Evolutionary conservation across 2,797 vertebrate genomes (phyloP), one percentile per base, ranked within the genome.

Genomic region (Anabacerthia variegaticeps): DNA sequence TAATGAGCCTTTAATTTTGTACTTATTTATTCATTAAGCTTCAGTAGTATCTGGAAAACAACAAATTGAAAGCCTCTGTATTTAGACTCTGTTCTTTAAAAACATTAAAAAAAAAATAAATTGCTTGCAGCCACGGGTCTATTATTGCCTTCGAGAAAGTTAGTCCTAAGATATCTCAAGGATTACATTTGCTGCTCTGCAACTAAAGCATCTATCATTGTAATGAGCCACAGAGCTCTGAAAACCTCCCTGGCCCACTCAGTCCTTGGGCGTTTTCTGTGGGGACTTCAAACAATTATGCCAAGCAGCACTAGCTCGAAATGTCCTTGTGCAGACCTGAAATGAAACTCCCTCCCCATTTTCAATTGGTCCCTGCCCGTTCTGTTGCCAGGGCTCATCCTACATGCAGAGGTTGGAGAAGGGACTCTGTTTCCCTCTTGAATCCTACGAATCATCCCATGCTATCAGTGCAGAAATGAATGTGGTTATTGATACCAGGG

Each of bases 1-100:
- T 96, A 94, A 96, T 93, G 94, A 96, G 89, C 49, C 91, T 95
- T 93, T 92, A 93, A 96, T 96, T 94, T 90, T 93, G 67, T 88
- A 85, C 80, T 94, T 95, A 90, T 95, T 96, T 96, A 88, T 88
- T 96, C 94, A 96, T 95, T 96, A 91, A 48, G 77, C 37, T 69
- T 82, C 59, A 39, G 74, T 71, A 46, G 44, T 79, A 76, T 87
- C 91, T 23, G 28, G 62, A 82, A 96, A 88, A 85, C 32, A 92
- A 39, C 43, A 55, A 88, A 90, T 71, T 44, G 69, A 92, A 92
- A 92, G 39, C 28, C 76, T 63, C 39, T 44, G 41, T 63, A n/a
- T 51, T 86, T 92, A 72, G 39, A 59, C 24, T 46, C 55, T 59
- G n/a, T 62, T 85, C 68, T 74, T 92, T 32, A 61, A 68, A 82